Base-by-base conservation (phyloP, 2,888 invertebrate genomes). In the Watsonalla cultraria region DNA sequence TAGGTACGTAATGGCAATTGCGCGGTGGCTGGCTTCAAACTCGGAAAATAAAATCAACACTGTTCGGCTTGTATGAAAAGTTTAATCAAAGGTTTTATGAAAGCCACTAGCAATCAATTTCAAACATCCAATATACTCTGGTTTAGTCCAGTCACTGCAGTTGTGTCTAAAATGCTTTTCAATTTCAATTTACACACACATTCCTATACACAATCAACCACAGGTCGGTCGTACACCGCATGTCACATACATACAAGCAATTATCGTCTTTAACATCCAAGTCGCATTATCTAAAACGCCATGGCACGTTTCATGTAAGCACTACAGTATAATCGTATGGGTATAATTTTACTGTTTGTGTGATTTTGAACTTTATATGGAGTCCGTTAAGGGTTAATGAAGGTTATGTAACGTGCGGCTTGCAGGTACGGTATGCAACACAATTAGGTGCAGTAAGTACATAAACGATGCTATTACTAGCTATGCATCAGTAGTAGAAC, bases 401-500 rank as follows among this genome's bases (percentile, higher is more conserved):
- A 14, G 37, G 35, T 5, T 7, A 5, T 37, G 37, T 49, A 49
- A 48, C 35, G 14, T 35, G 49, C 15, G 35, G 49, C 50, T 50
- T 52, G 24, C 50, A 50, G 50, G 46, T 53, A 50, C 35, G 13
- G 34, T n/a, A 34, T 45, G 37, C 49, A 50, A 35, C 39, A 53
- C 46, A 50, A 53, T 53, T 53, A 49, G 53, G 46, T 39, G 15
- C 53, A 49, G 45, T 46, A 50, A 50, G 50, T 53, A 50, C 50
- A 53, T 53, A 46, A 53, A 46, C 39, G 53, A 53, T 53, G 53
- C 24, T 46, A 53, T 53, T 53, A 50, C 48, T 39, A 53, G 24
- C 49, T 53, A 53, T 53, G 53, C 48, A 59, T 58, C 57, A 53
- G 53, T 65, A 68, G 63, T 54, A 57, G 39, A 35, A 55, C 55